These are phyloP conservation scores for Xestia sexstrigata DNA, from an alignment of 2,888 invertebrate species.

Conservation along the genomic window DNA sequence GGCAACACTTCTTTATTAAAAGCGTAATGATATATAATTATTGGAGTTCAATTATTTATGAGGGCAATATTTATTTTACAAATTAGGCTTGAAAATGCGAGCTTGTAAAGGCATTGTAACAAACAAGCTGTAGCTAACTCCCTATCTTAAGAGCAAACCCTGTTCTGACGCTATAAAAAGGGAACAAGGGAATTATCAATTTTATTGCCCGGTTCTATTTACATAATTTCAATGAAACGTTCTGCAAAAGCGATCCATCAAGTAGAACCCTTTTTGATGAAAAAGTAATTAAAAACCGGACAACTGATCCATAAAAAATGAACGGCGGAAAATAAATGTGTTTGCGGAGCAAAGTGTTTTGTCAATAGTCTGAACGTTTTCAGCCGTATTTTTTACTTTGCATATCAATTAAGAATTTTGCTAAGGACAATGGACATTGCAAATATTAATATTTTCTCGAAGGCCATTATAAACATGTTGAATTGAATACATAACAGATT, in stretches of 20 bases:
- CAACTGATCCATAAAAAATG: slow-evolving; percentile 43
- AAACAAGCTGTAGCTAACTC: too few relatives aligned
- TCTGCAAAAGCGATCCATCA: slow-evolving; percentile 53
- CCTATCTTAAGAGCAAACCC: slow-evolving; percentile 4
- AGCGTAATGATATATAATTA: slow-evolving; percentile 60
- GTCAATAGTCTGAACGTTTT: slow-evolving; percentile 45
- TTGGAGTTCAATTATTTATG: slow-evolving; percentile 63
- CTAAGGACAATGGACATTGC: background rate
- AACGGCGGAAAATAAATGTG: slow-evolving; percentile 42
- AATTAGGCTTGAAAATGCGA: slow-evolving; percentile 47
- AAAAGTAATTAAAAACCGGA: slow-evolving; percentile 57
- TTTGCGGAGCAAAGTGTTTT: slow-evolving; percentile 50
- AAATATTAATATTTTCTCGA: slow-evolving; percentile 2
- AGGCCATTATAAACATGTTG: slow-evolving; percentile 11
- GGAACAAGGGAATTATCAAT: slow-evolving; percentile 28
- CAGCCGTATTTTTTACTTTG: slow-evolving; percentile 46
- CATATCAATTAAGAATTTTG: slow-evolving; percentile 39
- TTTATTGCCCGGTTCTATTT: slow-evolving; percentile 43
- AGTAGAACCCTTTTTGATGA: slow-evolving; percentile 49
- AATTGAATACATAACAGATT: background rate
- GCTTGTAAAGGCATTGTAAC: slow-evolving; percentile 25
- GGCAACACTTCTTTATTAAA: slow-evolving; percentile 67
- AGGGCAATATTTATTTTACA: slow-evolving; percentile 63
- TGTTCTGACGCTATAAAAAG: slow-evolving; percentile 23
- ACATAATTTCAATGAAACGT: slow-evolving; percentile 33